Evolutionary conservation across 2,888 invertebrate genomes (phyloP), one percentile per base, ranked within the genome.

Genomic region (Troilus luridus): DNA sequence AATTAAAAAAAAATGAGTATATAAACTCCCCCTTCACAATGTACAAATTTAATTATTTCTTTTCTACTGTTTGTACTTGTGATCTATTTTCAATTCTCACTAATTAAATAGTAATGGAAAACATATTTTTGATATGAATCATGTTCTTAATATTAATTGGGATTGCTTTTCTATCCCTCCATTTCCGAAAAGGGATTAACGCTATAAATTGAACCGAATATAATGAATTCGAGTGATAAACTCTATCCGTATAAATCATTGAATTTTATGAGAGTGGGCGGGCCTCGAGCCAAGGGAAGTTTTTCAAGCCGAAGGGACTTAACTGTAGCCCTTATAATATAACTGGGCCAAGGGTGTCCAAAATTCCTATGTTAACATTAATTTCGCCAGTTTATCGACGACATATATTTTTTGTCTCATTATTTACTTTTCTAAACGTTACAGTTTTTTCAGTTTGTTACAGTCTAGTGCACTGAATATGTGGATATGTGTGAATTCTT

Each of bases 181-280:
- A 54, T 85, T 54, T 54, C 85, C 85, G 54, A 77, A 77, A 77
- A 85, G 21, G 85, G 85, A 85, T 85, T 85, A 85, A 58, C 85
- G 56, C 85, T 58, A 58, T 85, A 85, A 85, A 85, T 85, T 56
- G 85, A 85, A 85, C 85, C 19, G 56, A 85, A 85, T 85, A 85
- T 85, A 85, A 85, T 85, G 85, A 85, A 85, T 85, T 85, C 85
- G 56, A 54, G 89, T 89, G 89, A 89, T 89, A 89, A 89, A 89
- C 89, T 89, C 89, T 89, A 64, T 64, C 54, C 62, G n/a, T 19
- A 89, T 89, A 89, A 64, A 89, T 89, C 89, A 67, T 89, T 89
- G 60, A 89, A 64, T 89, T 89, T 89, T 89, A 89, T 89, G 89
- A 89, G 89, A 62, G 62, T n/a, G 89, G 64, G 27, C 64, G 89